A percentile compares a stretch with the other conserved stretches of the same genome.
Evolutionary conservation across 2,888 invertebrate genomes (phyloP).

Genomic region (Microdon myrmicae): DNA sequence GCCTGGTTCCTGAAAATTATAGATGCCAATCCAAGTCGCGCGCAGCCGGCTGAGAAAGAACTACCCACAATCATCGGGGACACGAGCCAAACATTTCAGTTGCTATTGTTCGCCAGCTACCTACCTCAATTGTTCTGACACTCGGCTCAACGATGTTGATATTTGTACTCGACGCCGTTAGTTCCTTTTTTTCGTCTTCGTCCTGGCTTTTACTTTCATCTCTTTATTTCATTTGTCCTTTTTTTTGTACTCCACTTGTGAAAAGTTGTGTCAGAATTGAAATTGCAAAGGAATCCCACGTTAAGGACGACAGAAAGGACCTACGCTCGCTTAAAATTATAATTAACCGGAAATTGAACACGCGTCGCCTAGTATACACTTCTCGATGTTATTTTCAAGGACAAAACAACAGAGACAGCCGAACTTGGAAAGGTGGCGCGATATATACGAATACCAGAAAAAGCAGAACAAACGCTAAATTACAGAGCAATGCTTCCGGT

Average conservation of each 20-base stretch:
- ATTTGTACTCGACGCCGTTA: slow-evolving; percentile 18
- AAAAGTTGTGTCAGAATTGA: slow-evolving; percentile 19
- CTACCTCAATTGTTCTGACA: slow-evolving; percentile 45
- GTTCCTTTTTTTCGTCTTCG: too few species aligned
- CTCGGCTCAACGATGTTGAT: slow-evolving; percentile 40
- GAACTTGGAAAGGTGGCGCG: slow-evolving; percentile 32
- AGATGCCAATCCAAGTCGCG: slow-evolving; percentile 31
- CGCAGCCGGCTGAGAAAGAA: slow-evolving; percentile 38
- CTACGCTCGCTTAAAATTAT: slow-evolving; percentile 55
- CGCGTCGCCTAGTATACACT: slow-evolving; percentile 60
- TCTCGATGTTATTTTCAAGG: slow-evolving; percentile 45
- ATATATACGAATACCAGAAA: slow-evolving; percentile 40
- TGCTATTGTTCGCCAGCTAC: slow-evolving; percentile 28
- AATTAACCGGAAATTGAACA: slow-evolving; percentile 67
- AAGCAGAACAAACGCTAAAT: slow-evolving; percentile 34
- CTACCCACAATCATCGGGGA: slow-evolving; percentile 8
- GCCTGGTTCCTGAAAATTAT: slow-evolving; percentile 33
- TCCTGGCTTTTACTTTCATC: too few species aligned
- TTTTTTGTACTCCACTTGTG: slow-evolving; percentile 1
- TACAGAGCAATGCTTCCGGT: slow-evolving; percentile 47
- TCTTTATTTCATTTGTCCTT: slow-evolving; percentile 3
- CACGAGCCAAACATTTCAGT: slow-evolving; percentile 47
- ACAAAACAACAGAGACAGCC: slow-evolving; percentile 32
- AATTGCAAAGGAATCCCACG: slow-evolving; percentile 11
- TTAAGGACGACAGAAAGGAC: slow-evolving; percentile 23